Percentiles rank a stretch among this genome's conserved stretches.
Conservation (phyloP, 2,113 vertebrate species). For the Pantherophis guttatus region DNA sequence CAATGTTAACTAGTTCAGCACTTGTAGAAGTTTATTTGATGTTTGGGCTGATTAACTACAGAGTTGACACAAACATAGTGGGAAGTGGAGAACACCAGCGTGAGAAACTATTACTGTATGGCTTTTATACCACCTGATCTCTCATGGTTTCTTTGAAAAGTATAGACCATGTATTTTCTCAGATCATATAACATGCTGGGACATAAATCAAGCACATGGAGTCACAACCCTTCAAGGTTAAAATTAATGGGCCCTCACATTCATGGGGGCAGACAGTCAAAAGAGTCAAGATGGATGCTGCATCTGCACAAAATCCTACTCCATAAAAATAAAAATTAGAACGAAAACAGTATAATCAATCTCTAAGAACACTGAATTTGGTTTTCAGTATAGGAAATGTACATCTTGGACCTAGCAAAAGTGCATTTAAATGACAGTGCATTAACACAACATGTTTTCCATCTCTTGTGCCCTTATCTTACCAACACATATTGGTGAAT, state of each 20-base stretch:
- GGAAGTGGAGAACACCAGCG: too few species aligned
- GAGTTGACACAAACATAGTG: not conserved
- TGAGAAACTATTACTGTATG: not conserved
- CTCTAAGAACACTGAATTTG: not conserved
- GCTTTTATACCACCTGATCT: not conserved
- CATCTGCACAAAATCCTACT: not conserved
- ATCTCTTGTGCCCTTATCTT: not conserved
- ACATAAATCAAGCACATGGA: not conserved
- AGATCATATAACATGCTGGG: not conserved
- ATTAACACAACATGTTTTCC: not conserved
- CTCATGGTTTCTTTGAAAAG: not conserved
- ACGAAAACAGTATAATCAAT: not conserved
- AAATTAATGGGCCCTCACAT: not conserved
- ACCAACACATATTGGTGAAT: not conserved
- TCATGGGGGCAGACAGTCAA: not conserved
- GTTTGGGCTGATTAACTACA: conserved; percentile 31
- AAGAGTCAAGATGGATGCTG: not conserved
- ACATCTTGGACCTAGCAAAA: not conserved
- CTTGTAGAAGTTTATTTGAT: not conserved
- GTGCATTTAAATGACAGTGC: not conserved
- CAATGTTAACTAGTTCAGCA: not conserved
- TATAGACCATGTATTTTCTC: not conserved
- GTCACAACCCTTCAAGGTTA: not conserved
- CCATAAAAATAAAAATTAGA: not conserved
- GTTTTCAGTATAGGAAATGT: not conserved